Base-by-base conservation (phyloP, 2,888 invertebrate species). In the Plebejus anna region DNA sequence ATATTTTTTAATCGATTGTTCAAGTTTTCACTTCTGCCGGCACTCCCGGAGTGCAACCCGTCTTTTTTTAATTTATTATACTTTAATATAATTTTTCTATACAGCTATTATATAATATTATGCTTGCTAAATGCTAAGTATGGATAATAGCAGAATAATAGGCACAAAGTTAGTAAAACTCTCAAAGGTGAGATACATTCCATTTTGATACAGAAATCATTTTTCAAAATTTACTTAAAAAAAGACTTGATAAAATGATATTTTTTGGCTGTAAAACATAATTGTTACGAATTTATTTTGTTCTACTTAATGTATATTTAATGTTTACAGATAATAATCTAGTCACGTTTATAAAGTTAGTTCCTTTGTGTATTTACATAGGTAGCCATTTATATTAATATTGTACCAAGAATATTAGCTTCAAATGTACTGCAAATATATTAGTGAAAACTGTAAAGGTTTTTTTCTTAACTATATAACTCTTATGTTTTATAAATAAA, bases 381-480 rank as follows among this genome's bases (percentile, higher is more conserved):
- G 72, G 38, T 73, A 55, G 16, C 2, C 16, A 4, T 22, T 42
- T 71, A 47, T 42, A 72, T 72, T 22, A 47, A 22, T 47, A 73
- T 55, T 55, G 32, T 73, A 55, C 13, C 32, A 51, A 73, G 13
- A 32, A 73, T 42, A n/a, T 32, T 55, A 73, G 55, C 55, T 73
- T 73, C 55, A 55, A 51, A 72, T 47, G 72, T 72, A 28, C 72
- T 72, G 47, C 72, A 47, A 72, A 73, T 73, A 73, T 51, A 73
- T 73, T 55, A 55, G 28, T 73, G 16, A 73, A 51, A 73, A 7
- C 51, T 55, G 5, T 28, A 4, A 55, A 47, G n/a, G 7, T n/a
- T 71, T 71, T 71, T 71, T 22, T 42, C 16, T 71, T 71, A 42
- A 16, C 11, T 1, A 5, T 38, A 42, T 70, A 66, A 9, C 32